A percentile compares a stretch with the other conserved stretches of the same genome.
Evolutionary conservation across 2,113 vertebrate species (phyloP).

Genomic region (Egretta garzetta): DNA sequence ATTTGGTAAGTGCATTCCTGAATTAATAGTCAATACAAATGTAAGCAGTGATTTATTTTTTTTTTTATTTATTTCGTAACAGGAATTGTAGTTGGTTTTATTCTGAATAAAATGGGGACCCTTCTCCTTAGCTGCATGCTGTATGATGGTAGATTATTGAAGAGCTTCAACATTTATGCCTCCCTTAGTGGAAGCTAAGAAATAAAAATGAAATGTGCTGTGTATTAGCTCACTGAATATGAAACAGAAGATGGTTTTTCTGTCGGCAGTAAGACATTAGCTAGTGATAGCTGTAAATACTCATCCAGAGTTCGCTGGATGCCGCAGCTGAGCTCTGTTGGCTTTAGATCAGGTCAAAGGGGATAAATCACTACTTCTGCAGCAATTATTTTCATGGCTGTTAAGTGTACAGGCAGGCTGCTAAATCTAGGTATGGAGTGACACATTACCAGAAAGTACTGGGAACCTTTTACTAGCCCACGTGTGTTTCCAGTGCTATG

Average conservation of each 20-base stretch:
- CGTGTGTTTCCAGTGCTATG: not conserved
- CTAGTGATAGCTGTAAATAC: not conserved
- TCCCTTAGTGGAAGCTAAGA: not conserved
- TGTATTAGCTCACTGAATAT: not conserved
- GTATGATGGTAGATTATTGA: not conserved
- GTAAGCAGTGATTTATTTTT: not conserved
- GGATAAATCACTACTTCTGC: not conserved
- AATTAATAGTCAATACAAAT: not conserved
- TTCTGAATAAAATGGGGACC: not conserved
- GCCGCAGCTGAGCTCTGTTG: not conserved
- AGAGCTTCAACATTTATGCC: not conserved
- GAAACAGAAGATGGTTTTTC: not conserved
- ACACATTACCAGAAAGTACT: not conserved
- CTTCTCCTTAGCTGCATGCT: not conserved
- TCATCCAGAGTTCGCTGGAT: not conserved
- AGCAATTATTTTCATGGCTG: not conserved
- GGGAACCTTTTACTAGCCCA: not conserved
- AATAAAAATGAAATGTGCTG: not conserved
- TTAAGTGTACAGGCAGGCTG: not conserved
- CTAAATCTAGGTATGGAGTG: not conserved
- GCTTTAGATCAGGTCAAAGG: not conserved
- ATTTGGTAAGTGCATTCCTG: not conserved
- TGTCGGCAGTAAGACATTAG: not conserved
- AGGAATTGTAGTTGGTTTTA: not conserved
- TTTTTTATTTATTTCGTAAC: not conserved